A percentile compares a stretch with the other conserved stretches of the same genome.
phyloP scores from a whole-genome alignment of 2,888 invertebrate species.

The Abscondita cerata region DNA sequence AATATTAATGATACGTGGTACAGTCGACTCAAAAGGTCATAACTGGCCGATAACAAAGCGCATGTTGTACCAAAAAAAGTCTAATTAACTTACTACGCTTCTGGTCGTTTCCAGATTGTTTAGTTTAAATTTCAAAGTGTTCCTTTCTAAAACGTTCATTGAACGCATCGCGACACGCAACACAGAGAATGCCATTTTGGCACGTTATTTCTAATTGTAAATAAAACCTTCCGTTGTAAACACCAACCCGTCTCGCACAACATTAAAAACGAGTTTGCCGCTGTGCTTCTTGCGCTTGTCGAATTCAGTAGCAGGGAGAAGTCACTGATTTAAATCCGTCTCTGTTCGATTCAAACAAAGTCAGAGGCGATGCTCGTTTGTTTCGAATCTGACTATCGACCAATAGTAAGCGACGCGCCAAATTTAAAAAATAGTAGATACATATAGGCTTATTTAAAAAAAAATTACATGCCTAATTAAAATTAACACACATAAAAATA shows the following conservation, averaged over 20 bases:
- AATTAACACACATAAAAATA: constrained; percentile 1
- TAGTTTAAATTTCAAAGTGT: constrained; percentile 3
- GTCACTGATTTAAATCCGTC: constrained; percentile 14
- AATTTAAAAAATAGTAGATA: neutral
- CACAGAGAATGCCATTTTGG: constrained; percentile 26
- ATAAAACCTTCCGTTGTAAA: too few species aligned
- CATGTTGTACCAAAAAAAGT: too few species aligned
- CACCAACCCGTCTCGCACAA: too few species aligned
- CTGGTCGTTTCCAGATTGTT: constrained; percentile 19
- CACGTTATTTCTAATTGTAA: constrained; percentile 3
- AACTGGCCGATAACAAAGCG: constrained; percentile 5
- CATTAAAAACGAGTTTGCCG: neutral
- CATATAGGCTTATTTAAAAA: too few species aligned
- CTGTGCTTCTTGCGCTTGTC: neutral
- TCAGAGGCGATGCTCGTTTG: neutral
- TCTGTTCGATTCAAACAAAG: too few species aligned
- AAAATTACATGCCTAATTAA: too few species aligned
- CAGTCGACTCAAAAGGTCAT: constrained; percentile 7
- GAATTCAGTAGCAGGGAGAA: neutral
- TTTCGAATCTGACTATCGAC: neutral
- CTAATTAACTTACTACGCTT: constrained; percentile 21
- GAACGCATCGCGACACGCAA: constrained; percentile 16
- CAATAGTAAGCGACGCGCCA: neutral
- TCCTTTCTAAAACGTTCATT: constrained; percentile 26
- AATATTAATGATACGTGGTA: constrained; percentile 8